Conservation (phyloP, 64 coral and sea anemone genomes). For the Dendronephthya gigantea region DNA sequence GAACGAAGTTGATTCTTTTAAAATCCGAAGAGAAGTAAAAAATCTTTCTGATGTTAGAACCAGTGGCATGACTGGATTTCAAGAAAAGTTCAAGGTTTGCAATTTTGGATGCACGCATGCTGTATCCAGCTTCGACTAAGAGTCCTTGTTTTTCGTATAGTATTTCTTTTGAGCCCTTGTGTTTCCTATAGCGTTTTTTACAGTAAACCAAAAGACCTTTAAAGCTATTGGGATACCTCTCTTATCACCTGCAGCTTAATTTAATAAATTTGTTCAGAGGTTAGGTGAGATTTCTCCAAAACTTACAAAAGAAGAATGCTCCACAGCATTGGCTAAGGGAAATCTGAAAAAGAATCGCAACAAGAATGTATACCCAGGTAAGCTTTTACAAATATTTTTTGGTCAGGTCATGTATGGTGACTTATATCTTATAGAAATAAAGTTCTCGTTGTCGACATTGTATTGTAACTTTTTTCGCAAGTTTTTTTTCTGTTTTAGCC, state of each 20-base stretch:
- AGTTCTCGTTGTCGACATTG: too few relatives aligned
- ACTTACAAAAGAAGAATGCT: background rate
- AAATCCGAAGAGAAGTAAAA: background rate
- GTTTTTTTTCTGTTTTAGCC: background rate
- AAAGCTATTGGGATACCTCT: too few relatives aligned
- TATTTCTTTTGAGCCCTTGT: too few relatives aligned
- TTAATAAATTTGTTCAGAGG: background rate
- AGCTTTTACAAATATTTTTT: background rate
- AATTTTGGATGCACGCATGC: too few relatives aligned
- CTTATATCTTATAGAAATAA: too few relatives aligned
- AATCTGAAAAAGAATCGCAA: background rate
- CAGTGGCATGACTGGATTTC: background rate
- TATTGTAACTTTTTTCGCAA: background rate
- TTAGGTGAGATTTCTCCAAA: background rate
- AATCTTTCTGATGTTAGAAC: too few relatives aligned
- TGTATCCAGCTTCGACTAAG: too few relatives aligned
- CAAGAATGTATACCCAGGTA: background rate
- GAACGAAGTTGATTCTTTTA: background rate
- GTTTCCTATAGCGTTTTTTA: too few relatives aligned
- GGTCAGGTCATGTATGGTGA: too few relatives aligned
- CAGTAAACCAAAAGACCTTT: too few relatives aligned
- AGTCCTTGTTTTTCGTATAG: too few relatives aligned
- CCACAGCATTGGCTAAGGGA: background rate
- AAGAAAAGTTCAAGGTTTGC: background rate
- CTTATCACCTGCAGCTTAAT: too few relatives aligned